phyloP scores from a whole-genome alignment of 2,113 vertebrate species.

The Cepphus grylle region DNA sequence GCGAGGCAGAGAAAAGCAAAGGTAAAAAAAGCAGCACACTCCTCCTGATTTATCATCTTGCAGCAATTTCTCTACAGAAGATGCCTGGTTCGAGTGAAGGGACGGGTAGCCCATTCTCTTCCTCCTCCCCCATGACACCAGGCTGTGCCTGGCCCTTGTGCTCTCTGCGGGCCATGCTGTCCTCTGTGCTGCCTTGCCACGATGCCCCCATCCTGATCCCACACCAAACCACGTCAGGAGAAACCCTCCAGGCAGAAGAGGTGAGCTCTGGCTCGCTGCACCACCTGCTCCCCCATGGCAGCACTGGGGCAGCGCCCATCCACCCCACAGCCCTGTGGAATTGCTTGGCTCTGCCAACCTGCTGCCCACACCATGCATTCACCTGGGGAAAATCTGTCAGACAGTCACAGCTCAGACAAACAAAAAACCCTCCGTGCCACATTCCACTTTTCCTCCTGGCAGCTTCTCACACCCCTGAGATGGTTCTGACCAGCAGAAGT shows the following conservation, averaged over 20 bases:
- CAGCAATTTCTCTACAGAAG: neutral
- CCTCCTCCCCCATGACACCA: neutral
- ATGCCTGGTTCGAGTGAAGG: neutral
- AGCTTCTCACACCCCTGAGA: neutral
- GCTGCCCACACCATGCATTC: neutral
- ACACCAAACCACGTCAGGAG: rapidly evolving
- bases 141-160: rapidly evolving
- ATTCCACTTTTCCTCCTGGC: neutral
- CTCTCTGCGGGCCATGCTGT: neutral
- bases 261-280: neutral
- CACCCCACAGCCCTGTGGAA: rapidly evolving
- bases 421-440: neutral
- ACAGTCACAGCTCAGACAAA: neutral
- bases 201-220: neutral
- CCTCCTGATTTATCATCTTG: neutral
- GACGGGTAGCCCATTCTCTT: neutral
- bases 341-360: neutral
- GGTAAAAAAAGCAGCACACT: neutral
- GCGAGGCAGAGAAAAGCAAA: neutral
- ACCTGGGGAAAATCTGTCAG: neutral
- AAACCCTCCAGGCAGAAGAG: neutral
- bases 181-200: neutral
- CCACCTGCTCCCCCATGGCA: neutral
- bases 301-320: neutral
- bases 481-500: neutral